Evolutionary conservation across 2,113 vertebrate species (phyloP), one percentile per base, ranked within the genome.

Genomic region (Microtus montanus): DNA sequence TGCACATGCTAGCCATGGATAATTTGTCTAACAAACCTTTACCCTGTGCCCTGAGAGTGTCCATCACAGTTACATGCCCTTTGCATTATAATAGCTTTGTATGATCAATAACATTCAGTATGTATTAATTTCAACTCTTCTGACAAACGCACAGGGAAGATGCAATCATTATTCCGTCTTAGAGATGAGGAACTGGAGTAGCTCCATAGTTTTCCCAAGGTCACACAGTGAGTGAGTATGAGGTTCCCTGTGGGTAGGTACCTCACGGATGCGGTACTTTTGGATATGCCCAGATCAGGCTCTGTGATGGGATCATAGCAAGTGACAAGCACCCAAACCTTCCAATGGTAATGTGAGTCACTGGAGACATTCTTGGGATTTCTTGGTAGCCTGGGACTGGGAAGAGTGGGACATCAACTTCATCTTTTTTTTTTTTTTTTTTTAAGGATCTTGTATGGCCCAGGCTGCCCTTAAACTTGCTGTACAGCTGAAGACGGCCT

Each of bases 201-300:
- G 30, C 52, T 63, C 7, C 26, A 24, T 17, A 22, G 24, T 41
- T 83, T 86, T 49, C 41, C 63, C 15, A 44, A 38, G 71, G 52
- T 73, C 49, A 89, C 63, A 64, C 1, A 44, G 15, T 28, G 12
- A 38, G 28, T n/a, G n/a, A 71, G n/a, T 3, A 30, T 30, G 70
- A 85, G 35, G 15, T 44, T n/a, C 64, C 15, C n/a, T 30, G 20
- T 49, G 52, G 20, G 20, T 85, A 61, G 58, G 20, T n/a, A 28
- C 41, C 0, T 33, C 22, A 20, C 1, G 0, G 3, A 1, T 0
- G 0, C 49, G 12, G 24, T 35, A n/a, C 5, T 41, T 8, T 73
- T 35, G 24, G 63, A 30, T 12, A 44, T 77, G 17, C 35, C 14
- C 28, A 91, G 64, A 10, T 24, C 0, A 3, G 61, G 35, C 33